Percentiles rank a stretch among this genome's conserved stretches.
Conservation (phyloP, 1,140 invertebrate genomes). For the Manduca sexta region DNA sequence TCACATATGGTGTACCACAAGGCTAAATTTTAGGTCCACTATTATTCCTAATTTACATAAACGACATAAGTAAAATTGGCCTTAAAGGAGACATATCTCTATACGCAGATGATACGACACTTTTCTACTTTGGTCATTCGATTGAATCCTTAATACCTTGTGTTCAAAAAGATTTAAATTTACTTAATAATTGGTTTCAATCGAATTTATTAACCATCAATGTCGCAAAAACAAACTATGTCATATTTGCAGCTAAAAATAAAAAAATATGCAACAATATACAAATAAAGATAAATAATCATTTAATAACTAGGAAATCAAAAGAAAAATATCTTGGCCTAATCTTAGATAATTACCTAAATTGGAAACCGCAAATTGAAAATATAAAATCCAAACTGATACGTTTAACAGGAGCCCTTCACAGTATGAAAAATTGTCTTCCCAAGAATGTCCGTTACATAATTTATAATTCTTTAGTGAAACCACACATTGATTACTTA, state of each 20-base stretch:
- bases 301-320: too few relatives aligned
- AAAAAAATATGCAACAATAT: conserved; percentile 16
- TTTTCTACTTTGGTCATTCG: conserved; percentile 19
- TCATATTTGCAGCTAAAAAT: conserved; percentile 28
- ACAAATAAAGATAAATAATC: conserved; percentile 1
- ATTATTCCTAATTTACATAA: conserved; percentile 25
- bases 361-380: conserved; percentile 22
- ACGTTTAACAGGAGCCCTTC: conserved; percentile 7
- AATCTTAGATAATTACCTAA: conserved; percentile 20
- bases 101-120: conserved; percentile 28
- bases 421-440: neutral
- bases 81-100: conserved; percentile 21
- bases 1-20: conserved; percentile 12
- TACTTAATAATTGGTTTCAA: conserved; percentile 22
- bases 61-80: conserved; percentile 14
- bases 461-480: conserved; percentile 10
- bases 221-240: conserved; percentile 22
- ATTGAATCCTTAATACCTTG: conserved; percentile 13
- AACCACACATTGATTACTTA: conserved; percentile 10
- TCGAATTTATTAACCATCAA: conserved; percentile 27
- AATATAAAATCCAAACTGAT: conserved; percentile 19
- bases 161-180: conserved; percentile 18
- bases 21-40: conserved; percentile 22
- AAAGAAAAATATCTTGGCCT: conserved; percentile 29
- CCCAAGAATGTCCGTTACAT: neutral